Conservation (phyloP, 2,113 vertebrate genomes). For the Tetraodon nigroviridis region DNA sequence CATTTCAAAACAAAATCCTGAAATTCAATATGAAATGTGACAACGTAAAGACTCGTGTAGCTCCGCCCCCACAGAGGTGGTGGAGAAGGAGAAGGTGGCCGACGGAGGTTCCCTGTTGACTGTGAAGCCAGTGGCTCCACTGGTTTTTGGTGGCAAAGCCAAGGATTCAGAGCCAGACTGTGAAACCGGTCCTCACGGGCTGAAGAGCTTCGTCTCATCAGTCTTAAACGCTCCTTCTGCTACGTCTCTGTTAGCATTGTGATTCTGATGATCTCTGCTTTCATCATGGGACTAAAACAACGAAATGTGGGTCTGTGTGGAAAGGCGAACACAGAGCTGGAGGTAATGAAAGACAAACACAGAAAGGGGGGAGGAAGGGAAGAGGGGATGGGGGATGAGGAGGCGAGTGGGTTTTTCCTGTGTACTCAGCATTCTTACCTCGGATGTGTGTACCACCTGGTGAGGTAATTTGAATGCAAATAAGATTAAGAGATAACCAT, state of each 20-base stretch:
- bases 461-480: constrained; percentile 99
- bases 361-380: constrained; percentile 33
- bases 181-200: too few relatives aligned
- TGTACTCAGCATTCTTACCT: constrained; percentile 97
- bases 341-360: constrained; percentile 71
- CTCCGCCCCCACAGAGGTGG: too few relatives aligned
- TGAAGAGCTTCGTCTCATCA: too few relatives aligned
- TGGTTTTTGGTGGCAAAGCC: too few relatives aligned
- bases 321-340: constrained; percentile 65
- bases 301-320: neutral
- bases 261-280: too few relatives aligned
- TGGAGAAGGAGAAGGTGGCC: too few relatives aligned
- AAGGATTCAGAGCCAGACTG: too few relatives aligned
- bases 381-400: constrained; percentile 25
- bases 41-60: constrained; percentile 40
- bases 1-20: constrained; percentile 56
- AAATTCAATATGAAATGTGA: constrained; percentile 79
- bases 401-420: constrained; percentile 25
- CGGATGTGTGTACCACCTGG: constrained; percentile 99
- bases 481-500: constrained; percentile 92
- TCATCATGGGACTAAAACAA: too few relatives aligned
- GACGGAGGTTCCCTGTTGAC: too few relatives aligned
- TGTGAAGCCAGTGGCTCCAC: too few relatives aligned
- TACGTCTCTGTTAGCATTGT: too few relatives aligned
- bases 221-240: too few relatives aligned